phyloP scores from a whole-genome alignment of 2,888 invertebrate genomes.

The Coronaproctus castanopsis region DNA sequence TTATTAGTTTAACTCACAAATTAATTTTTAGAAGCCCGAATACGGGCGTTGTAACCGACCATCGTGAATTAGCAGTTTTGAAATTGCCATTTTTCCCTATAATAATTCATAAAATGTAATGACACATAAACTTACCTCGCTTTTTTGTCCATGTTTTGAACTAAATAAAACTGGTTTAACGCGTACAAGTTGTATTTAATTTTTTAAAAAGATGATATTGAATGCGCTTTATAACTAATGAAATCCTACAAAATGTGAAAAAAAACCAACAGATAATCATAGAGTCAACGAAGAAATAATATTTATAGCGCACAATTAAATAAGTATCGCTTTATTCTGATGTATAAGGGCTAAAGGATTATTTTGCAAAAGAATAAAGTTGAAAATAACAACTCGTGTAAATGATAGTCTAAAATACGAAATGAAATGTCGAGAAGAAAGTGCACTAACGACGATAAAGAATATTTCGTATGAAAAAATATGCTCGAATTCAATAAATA shows the following conservation, averaged over 20 bases:
- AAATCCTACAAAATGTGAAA: not conserved
- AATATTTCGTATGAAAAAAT: not conserved
- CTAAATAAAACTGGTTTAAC: not conserved
- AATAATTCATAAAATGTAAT: not conserved
- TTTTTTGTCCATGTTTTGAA: not conserved
- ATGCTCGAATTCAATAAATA: not conserved
- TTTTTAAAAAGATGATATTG: not conserved
- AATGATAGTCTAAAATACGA: not conserved
- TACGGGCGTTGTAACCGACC: no score
- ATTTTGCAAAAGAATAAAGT: not conserved
- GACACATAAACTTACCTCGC: not conserved
- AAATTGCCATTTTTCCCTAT: no score
- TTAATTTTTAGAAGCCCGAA: no score
- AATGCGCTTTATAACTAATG: not conserved
- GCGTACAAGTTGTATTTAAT: not conserved
- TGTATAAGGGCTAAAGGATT: not conserved
- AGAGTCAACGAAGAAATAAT: not conserved
- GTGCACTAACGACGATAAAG: not conserved
- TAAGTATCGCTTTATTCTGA: not conserved
- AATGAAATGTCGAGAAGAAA: not conserved
- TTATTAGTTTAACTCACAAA: no score
- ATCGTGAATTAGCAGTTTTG: no score
- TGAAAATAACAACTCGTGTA: not conserved
- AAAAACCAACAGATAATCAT: not conserved
- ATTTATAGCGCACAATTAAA: not conserved